Base-by-base conservation (phyloP, 2,113 vertebrate species). In the Cryptotis parvus region DNA sequence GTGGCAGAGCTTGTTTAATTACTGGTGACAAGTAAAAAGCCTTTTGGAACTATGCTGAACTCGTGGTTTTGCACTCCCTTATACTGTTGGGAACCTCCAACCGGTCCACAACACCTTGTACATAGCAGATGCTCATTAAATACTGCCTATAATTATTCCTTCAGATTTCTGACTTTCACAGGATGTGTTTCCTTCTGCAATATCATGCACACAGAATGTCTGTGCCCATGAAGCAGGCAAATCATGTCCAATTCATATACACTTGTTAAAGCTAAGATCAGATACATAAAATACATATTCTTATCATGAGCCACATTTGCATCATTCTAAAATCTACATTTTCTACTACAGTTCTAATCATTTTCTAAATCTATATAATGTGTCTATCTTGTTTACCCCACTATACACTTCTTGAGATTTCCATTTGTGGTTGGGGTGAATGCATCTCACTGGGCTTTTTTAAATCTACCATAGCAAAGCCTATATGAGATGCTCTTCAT, bases 201-300 rank as follows among this genome's bases (percentile, higher is more conserved):
- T 31, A 66, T 20, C 4, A 5, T 4, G 16, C 39, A 61, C 14
- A 84, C 26, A 80, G 37, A 84, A 84, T 43, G 37, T 52, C 65
- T 27, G 93, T 35, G 77, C 12, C 9, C 78, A 63, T 7, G 80
- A 22, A 11, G 68, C 14, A 22, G 2, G 6, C 52, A 77, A 93
- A 87, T 80, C 31, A 58, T 37, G 89, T 4, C 90, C 76, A 27
- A 77, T 80, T 84, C 37, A 87, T 52, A 87, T 52, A 74, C 26
- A 80, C 79, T n/a, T 33, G 1, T 27, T 63, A 68, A 12, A 10
- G 1, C 35, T 70, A 82, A 58, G 9, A 37, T 72, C 66, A 72
- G 14, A 69, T 37, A 92, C n/a, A 61, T 45, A 45, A 58, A 41
- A 82, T 87, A 31, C 82, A 45, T 31, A 82, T 8, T 35, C 77